Evolutionary conservation across 1,140 invertebrate genomes (phyloP).

Genomic region (Drosophila kohkoa): DNA sequence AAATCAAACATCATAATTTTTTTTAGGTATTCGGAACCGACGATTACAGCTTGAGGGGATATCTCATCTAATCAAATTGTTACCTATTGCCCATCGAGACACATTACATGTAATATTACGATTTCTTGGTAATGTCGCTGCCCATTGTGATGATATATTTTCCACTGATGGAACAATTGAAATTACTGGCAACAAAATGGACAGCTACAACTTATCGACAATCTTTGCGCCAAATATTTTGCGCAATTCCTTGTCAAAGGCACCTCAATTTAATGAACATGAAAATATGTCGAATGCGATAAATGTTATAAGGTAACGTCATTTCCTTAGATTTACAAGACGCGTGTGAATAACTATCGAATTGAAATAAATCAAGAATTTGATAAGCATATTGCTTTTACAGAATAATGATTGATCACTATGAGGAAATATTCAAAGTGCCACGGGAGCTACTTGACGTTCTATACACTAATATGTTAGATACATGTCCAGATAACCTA

Average conservation of each 20-base stretch:
- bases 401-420: conserved; percentile 92
- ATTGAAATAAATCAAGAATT: no score
- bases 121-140: conserved; percentile 92
- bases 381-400: neutral
- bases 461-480: conserved; percentile 93
- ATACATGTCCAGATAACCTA: conserved; percentile 91
- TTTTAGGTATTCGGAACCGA: conserved; percentile 91
- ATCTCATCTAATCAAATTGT: conserved; percentile 92
- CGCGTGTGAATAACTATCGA: no score
- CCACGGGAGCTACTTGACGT: conserved; percentile 93
- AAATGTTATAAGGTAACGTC: conserved; percentile 89
- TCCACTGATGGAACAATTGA: conserved; percentile 51
- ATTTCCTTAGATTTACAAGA: neutral
- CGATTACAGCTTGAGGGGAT: conserved; percentile 92
- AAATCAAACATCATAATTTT: neutral
- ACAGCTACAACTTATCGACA: conserved; percentile 95
- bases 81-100: conserved; percentile 94
- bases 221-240: conserved; percentile 97
- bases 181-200: conserved; percentile 94
- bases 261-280: conserved; percentile 52
- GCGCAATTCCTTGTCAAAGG: conserved; percentile 89
- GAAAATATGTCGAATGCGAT: conserved; percentile 89
- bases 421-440: conserved; percentile 91
- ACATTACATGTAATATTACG: conserved; percentile 92
- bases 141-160: conserved; percentile 82